Base-by-base conservation (phyloP, 2,888 invertebrate species). In the Morpho achilles region DNA sequence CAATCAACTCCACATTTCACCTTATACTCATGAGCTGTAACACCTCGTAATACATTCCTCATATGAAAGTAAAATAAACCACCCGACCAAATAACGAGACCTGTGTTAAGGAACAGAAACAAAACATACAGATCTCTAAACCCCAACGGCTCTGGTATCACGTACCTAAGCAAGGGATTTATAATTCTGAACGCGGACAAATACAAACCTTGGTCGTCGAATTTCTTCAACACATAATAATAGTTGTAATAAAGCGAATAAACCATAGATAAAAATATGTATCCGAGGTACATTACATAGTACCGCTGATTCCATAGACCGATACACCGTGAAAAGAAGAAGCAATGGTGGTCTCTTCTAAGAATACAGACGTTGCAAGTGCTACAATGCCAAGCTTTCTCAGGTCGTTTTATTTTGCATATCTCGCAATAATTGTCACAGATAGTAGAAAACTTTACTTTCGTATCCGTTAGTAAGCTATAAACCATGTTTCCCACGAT, bases 321-420 rank as follows among this genome's bases (percentile, higher is more conserved):
- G 56, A 98, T 91, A 79, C 98, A 98, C 68, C 94, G 94, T 1
- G 95, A 94, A 0, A 96, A 94, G 79, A 97, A 97, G 62, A 94
- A 92, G 75, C 98, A 96, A 74, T 96, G 95, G 79, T 96, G 96
- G 73, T 97, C 97, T 62, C 97, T 89, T 71, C 94, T 94, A 4
- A 95, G 73, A 54, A 98, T 94, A 75, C 98, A 99, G 0, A 91
- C 87, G 52, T 95, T 91, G 80, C 98, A 99, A 0, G 86, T 91
- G 43, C 88, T 89, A 73, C 98, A 99, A 75, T 98, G 98, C 93
- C 96, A 97, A 1, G 96, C 94, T 45, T 96, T 91, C 1, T 94
- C 94, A 0, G 96, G 96, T 4, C 93, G 91, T 4, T 92, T 58
- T 10, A 92, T 83, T 69, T 95, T 94, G 78, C 98, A 98, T 0